Conservation (phyloP, 2,113 vertebrate genomes). For the Camelus bactrianus region DNA sequence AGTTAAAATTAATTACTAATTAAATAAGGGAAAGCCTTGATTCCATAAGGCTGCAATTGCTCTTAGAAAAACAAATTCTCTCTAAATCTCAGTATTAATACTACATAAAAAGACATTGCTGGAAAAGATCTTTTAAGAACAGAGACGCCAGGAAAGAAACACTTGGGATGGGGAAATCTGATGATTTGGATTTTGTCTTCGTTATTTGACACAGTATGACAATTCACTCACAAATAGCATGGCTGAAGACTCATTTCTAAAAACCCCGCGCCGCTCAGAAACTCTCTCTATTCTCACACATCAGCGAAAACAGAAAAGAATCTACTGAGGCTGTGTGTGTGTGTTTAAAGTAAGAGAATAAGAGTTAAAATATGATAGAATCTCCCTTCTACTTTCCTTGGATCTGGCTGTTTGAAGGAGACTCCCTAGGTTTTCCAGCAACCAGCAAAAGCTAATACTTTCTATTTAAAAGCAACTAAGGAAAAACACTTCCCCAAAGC, state of each 20-base stretch:
- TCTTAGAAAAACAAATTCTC: conserved; percentile 40
- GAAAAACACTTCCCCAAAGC: not conserved
- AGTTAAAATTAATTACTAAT: not conserved
- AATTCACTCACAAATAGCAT: not conserved
- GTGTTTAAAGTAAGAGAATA: not conserved
- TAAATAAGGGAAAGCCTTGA: conserved; percentile 43
- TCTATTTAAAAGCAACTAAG: not conserved
- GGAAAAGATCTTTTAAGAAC: not conserved
- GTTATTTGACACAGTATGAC: not conserved
- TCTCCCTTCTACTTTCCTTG: not conserved
- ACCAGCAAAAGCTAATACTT: not conserved
- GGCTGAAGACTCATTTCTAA: not conserved
- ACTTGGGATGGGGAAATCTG: not conserved
- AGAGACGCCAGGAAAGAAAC: not conserved
- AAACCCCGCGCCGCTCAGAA: not conserved
- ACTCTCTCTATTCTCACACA: not conserved
- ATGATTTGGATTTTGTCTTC: not conserved
- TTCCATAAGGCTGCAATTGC: not conserved
- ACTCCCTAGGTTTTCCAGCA: not conserved
- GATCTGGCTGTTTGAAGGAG: not conserved
- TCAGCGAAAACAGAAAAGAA: not conserved
- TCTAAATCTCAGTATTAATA: not conserved
- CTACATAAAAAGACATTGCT: conserved; percentile 6
- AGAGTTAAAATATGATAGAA: not conserved
- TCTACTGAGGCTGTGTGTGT: not conserved